phyloP scores from a whole-genome alignment of 2,113 vertebrate species.

The Piprites chloris region DNA sequence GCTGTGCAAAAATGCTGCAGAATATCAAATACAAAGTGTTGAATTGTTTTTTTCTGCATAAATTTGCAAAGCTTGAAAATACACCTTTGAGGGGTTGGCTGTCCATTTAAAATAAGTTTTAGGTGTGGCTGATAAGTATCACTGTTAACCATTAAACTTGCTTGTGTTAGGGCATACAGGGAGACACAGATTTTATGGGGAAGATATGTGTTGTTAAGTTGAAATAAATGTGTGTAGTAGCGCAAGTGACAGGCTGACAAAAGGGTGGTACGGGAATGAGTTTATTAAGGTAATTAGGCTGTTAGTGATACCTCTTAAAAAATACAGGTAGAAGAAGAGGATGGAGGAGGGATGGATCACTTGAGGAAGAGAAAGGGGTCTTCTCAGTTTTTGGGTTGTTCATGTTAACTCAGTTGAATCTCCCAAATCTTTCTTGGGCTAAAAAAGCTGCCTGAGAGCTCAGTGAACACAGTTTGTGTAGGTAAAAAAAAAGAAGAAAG shows the following conservation, averaged over 20 bases:
- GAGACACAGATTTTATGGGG: background rate
- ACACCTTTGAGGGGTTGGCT: conserved; percentile 2
- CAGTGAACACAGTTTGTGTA: background rate
- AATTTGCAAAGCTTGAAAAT: conserved; percentile 6
- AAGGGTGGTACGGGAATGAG: background rate
- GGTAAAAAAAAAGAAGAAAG: background rate
- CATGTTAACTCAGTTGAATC: background rate
- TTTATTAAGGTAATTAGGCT: background rate
- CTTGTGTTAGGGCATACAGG: background rate
- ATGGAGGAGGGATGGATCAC: background rate
- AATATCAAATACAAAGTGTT: background rate
- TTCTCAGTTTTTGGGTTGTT: background rate
- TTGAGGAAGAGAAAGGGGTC: background rate
- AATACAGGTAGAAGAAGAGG: background rate
- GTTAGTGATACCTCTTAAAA: background rate
- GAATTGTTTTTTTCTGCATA: background rate
- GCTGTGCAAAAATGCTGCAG: background rate
- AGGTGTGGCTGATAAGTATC: background rate
- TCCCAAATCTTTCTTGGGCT: background rate
- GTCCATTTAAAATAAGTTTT: background rate
- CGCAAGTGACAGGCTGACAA: background rate
- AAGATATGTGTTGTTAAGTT: background rate
- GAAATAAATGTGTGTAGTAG: background rate
- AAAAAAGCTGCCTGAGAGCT: background rate
- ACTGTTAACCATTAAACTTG: background rate